Evolutionary conservation across 2,888 invertebrate genomes (phyloP), one percentile per base, ranked within the genome.

Genomic region (Cheilosia variabilis): DNA sequence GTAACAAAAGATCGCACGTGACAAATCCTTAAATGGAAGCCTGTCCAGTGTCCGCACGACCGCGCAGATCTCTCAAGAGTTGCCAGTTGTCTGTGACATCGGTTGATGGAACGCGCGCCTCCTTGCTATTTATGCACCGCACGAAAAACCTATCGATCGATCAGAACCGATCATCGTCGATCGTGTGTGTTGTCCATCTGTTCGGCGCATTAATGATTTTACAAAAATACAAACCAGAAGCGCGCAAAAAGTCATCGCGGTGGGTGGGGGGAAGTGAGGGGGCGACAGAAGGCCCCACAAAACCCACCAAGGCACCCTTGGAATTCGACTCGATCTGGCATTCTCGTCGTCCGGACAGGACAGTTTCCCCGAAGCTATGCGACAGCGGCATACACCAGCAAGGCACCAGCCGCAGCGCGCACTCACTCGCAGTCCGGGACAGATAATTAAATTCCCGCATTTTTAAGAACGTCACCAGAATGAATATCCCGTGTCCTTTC

Each of bases 1-100:
- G 89, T 89, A 92, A 90, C 90, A 90, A 91, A 91, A 92, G 91
- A 91, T 91, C 91, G 91, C 91, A 92, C 91, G 91, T 91, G 91
- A 92, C 91, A 91, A 91, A 91, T 89, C 91, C 92, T 90, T 91
- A 90, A 91, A 91, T 89, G 91, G 91, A 88, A 89, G 60, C 52
- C 66, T 82, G 76, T 63, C 53, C 37, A 24, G 41, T 52, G 60
- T 34, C 72, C 45, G 47, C 31, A 31, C 73, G 83, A 79, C 72
- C 80, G 55, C 76, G 50, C 65, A 52, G 86, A 87, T 77, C 71
- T 60, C 68, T 53, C 45, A 17, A 75, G 53, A 75, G 65, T 55
- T 76, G 75, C 84, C 84, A 84, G 84, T 84, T 80, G 80, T 84
- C 65, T 66, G 55, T 66, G 84, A 79, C 84, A 66, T 75, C 52